Evolutionary conservation across 2,888 invertebrate species (phyloP).

Genomic region (Eumacrocentrus americanus): DNA sequence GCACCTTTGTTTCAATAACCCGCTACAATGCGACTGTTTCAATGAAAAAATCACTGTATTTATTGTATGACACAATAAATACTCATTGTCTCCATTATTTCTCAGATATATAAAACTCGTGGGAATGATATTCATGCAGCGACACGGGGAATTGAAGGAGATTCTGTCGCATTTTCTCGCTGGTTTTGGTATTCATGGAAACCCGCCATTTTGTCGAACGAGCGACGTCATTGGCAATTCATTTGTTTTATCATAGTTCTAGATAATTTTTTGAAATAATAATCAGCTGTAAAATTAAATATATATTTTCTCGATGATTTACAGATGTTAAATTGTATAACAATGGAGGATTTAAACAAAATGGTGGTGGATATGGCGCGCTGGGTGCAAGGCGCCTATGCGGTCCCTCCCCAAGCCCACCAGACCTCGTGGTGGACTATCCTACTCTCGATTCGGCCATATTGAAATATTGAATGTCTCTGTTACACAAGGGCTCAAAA

Average conservation of each 20-base stretch:
- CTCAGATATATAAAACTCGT: too few relatives aligned
- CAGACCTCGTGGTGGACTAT: conserved; percentile 25
- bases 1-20: conserved; percentile 3
- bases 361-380: conserved; percentile 45
- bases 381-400: conserved; percentile 50
- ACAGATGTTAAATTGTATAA: conserved; percentile 12
- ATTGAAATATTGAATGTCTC: conserved; percentile 62
- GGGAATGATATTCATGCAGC: too few relatives aligned
- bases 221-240: conserved; percentile 29
- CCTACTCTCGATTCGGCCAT: conserved; percentile 54
- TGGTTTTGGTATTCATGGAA: conserved; percentile 35
- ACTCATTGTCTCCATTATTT: too few relatives aligned
- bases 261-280: conserved; percentile 35
- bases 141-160: background rate
- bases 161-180: background rate
- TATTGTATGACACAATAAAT: too few relatives aligned
- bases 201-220: conserved; percentile 36
- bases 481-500: conserved; percentile 61
- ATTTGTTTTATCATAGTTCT: conserved; percentile 15
- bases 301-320: conserved; percentile 34
- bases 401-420: conserved; percentile 35
- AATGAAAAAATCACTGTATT: too few relatives aligned
- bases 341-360: conserved; percentile 28
- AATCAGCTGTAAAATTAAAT: conserved; percentile 34
- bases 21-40: too few relatives aligned